Evolutionary conservation across 2,113 vertebrate species (phyloP).

Genomic region (Formicarius rufipectus): DNA sequence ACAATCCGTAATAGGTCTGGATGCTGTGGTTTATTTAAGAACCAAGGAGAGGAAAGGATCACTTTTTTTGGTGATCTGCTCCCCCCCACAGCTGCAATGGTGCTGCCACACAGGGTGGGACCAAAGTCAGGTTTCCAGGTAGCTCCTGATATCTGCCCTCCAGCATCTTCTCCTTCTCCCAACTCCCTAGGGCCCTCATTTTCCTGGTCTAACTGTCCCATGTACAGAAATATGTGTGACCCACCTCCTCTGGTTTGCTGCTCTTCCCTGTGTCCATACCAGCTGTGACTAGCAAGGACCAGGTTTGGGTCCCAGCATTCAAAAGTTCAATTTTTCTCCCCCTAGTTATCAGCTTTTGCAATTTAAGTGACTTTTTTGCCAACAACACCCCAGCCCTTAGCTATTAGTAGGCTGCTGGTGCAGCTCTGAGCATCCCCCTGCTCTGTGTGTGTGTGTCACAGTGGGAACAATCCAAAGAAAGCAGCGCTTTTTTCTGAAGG

Average conservation of each 20-base stretch:
- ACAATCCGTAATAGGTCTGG: not conserved
- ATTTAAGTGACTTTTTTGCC: not conserved
- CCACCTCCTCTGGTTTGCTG: accelerated
- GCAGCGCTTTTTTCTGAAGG: not conserved
- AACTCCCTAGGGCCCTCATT: not conserved
- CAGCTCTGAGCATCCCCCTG: not conserved
- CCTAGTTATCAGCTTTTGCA: not conserved
- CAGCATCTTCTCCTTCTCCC: not conserved
- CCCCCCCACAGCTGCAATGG: not conserved
- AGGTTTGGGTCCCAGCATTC: not conserved
- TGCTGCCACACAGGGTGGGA: not conserved
- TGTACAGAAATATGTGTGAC: accelerated
- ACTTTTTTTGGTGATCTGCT: not conserved
- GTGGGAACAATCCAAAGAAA: not conserved
- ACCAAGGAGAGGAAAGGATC: accelerated
- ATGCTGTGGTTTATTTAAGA: not conserved
- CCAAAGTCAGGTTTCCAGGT: not conserved
- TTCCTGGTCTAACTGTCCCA: not conserved
- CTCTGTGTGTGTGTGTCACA: not conserved
- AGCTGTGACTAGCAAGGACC: not conserved
- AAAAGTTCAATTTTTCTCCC: not conserved
- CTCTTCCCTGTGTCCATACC: not conserved
- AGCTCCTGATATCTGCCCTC: not conserved
- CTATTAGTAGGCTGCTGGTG: not conserved
- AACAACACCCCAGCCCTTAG: too few relatives aligned